Evolutionary conservation across 2,888 invertebrate genomes (phyloP).

Genomic region (Acleris cristana): DNA sequence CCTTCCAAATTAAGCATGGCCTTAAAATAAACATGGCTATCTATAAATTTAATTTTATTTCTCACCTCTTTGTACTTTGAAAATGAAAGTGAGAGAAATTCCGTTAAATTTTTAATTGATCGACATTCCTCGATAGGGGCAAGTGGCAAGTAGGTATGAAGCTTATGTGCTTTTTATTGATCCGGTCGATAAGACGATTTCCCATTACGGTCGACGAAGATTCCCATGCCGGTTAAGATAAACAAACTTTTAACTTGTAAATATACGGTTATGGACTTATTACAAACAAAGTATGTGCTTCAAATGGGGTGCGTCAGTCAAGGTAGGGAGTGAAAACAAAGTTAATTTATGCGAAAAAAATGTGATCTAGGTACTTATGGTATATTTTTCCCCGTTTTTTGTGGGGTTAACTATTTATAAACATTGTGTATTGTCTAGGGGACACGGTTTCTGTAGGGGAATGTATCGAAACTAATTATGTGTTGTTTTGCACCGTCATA

Average conservation of each 20-base stretch:
- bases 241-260: slow-evolving; percentile 16
- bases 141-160: slow-evolving; percentile 9
- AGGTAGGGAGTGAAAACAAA: no score
- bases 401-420: no score
- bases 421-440: no score
- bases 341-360: no score
- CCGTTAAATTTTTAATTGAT: slow-evolving; percentile 45
- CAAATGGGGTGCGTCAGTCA: neutral
- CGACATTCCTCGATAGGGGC: slow-evolving; percentile 46
- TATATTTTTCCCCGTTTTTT: no score
- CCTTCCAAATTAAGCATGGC: slow-evolving; percentile 9
- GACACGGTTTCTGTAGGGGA: no score
- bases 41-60: neutral
- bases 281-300: neutral
- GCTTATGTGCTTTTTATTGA: slow-evolving; percentile 30
- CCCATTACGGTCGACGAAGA: slow-evolving; percentile 6
- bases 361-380: no score
- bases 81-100: slow-evolving; percentile 35
- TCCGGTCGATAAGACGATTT: slow-evolving; percentile 26
- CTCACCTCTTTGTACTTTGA: slow-evolving; percentile 19
- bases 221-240: slow-evolving; percentile 12
- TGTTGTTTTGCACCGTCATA: no score
- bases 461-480: no score
- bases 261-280: slow-evolving; percentile 1
- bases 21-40: neutral